These are phyloP conservation scores for Pediacus dermestoides DNA, from an alignment of 2,888 invertebrate species.

Conservation along the genomic window DNA sequence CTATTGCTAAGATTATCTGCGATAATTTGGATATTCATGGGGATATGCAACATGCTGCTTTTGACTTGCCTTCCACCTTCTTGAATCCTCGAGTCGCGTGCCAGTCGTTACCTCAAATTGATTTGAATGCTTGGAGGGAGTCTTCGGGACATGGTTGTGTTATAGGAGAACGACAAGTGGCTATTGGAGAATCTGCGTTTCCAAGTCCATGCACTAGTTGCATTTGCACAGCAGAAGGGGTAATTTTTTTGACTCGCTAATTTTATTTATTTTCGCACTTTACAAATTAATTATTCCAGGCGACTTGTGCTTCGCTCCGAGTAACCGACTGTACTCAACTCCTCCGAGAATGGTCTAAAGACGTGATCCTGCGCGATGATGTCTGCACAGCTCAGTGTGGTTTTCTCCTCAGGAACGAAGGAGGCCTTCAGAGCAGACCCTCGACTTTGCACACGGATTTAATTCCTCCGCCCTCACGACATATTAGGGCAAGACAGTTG, in stretches of 20 bases:
- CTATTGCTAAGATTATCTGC: conserved; percentile 81
- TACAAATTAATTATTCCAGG: conserved; percentile 54
- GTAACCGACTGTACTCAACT: conserved; percentile 84
- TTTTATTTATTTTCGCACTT: neutral
- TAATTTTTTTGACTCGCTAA: conserved; percentile 50
- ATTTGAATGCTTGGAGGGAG: conserved; percentile 82
- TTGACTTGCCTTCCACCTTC: conserved; percentile 88
- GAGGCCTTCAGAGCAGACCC: conserved; percentile 32
- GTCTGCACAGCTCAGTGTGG: conserved; percentile 90
- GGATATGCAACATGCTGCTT: conserved; percentile 84
- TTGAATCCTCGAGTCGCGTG: conserved; percentile 87
- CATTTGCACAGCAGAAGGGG: conserved; percentile 81
- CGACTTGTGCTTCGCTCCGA: conserved; percentile 82
- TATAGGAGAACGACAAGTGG: conserved; percentile 74
- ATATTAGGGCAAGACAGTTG: conserved; percentile 28
- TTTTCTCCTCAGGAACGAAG: conserved; percentile 58
- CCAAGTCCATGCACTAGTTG: conserved; percentile 90
- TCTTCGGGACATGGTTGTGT: conserved; percentile 69
- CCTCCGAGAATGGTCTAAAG: conserved; percentile 77
- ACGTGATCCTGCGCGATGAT: conserved; percentile 78
- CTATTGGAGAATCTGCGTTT: conserved; percentile 78
- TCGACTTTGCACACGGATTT: conserved; percentile 36
- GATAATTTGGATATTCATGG: conserved; percentile 83
- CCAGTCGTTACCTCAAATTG: conserved; percentile 73
- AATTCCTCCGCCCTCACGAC: conserved; percentile 42